Evolutionary conservation across 1,140 invertebrate genomes (phyloP).

Genomic region (Dermatophagoides farinae): DNA sequence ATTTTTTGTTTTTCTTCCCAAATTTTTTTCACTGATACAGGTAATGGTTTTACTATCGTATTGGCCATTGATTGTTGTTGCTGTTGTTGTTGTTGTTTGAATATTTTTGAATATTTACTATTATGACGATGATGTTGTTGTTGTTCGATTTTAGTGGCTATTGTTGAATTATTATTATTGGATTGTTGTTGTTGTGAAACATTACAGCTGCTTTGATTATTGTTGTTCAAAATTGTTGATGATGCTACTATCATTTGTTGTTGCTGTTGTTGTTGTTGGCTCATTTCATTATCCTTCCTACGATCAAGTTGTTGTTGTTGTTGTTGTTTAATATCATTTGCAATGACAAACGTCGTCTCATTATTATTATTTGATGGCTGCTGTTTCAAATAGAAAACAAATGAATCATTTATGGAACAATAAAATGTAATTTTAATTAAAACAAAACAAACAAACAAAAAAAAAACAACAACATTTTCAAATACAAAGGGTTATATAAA

Average conservation of each 20-base stretch:
- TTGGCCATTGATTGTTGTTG: neutral
- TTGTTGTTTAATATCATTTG: neutral
- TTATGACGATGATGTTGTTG: neutral
- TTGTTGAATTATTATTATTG: neutral
- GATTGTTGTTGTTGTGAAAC: too few species aligned
- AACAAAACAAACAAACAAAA: neutral
- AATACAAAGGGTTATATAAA: neutral
- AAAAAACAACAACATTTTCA: neutral
- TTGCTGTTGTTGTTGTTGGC: neutral
- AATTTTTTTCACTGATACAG: conserved; percentile 48
- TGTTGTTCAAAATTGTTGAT: too few species aligned
- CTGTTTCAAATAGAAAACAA: too few species aligned
- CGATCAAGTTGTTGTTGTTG: neutral
- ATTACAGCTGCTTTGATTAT: too few species aligned
- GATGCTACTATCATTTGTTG: too few species aligned
- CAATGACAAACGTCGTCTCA: too few species aligned
- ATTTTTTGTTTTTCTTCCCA: conserved; percentile 84
- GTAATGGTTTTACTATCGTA: conserved; percentile 20
- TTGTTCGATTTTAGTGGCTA: neutral
- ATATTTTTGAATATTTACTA: neutral
- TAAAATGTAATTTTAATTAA: neutral
- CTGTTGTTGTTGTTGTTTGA: neutral
- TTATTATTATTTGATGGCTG: neutral
- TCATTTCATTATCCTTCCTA: neutral
- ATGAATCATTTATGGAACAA: neutral